Percentiles rank a stretch among this genome's conserved stretches.
phyloP scores from a whole-genome alignment of 2,113 vertebrate species.

The Sterna hirundo region DNA sequence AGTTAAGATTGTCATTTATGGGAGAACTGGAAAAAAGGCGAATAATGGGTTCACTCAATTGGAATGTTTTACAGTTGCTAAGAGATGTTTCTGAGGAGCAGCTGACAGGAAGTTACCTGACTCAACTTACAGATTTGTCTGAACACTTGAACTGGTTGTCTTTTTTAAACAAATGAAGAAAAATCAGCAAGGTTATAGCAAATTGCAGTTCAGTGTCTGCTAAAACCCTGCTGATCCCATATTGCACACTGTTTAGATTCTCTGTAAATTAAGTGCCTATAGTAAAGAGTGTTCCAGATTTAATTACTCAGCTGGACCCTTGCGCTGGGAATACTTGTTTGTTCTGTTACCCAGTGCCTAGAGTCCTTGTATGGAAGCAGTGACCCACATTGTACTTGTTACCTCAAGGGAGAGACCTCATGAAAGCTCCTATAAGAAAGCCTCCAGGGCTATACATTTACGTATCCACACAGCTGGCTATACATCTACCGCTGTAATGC shows the following conservation, averaged over 20 bases:
- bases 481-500: not conserved
- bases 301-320: not conserved
- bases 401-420: not conserved
- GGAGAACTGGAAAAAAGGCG: not conserved
- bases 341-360: not conserved
- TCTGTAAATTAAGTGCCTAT: not conserved
- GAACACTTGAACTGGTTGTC: not conserved
- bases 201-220: not conserved
- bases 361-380: not conserved
- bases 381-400: not conserved
- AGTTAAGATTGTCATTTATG: not conserved
- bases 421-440: not conserved
- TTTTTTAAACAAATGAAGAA: not conserved
- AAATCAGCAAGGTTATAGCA: not conserved
- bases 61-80: not conserved
- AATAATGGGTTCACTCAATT: not conserved
- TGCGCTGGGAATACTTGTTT: not conserved
- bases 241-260: not conserved
- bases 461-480: not conserved
- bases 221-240: not conserved
- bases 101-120: not conserved
- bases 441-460: not conserved
- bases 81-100: not conserved
- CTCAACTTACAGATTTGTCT: not conserved
- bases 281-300: not conserved